phyloP scores from a whole-genome alignment of 1,140 invertebrate species.

The Nymphalis io region DNA sequence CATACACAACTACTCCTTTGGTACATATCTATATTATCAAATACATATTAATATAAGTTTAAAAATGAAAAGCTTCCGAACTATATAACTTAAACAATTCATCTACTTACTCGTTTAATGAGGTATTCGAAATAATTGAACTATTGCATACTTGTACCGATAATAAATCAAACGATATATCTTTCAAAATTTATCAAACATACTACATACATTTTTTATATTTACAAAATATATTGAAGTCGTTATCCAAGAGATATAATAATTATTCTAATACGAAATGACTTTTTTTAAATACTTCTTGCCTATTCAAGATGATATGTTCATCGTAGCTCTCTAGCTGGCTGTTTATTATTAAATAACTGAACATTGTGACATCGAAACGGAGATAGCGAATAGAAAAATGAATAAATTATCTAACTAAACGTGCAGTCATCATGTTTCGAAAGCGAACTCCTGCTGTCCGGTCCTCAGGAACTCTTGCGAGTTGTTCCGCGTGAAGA shows the following conservation, averaged over 20 bases:
- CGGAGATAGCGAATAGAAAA: background rate
- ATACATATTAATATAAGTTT: background rate
- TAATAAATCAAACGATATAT: background rate
- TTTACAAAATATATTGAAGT: background rate
- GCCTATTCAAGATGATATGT: too few species aligned
- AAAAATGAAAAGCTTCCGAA: background rate
- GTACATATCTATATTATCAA: conserved; percentile 1
- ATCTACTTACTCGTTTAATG: conserved; percentile 1
- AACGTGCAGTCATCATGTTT: conserved; percentile 27
- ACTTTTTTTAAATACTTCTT: too few species aligned
- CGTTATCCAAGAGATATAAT: too few species aligned
- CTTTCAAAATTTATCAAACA: background rate
- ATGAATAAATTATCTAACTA: conserved; percentile 9
- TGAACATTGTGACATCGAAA: too few species aligned
- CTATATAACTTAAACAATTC: background rate
- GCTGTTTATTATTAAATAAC: too few species aligned
- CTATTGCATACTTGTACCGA: background rate
- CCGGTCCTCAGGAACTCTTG: conserved; percentile 79
- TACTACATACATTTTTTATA: background rate
- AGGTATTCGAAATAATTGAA: conserved; percentile 8
- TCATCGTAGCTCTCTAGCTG: too few species aligned
- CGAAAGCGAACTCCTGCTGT: conserved; percentile 62
- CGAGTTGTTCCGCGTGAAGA: conserved; percentile 86
- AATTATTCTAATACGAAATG: too few species aligned
- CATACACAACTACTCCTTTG: conserved; percentile 20